Evolutionary conservation across 1,140 invertebrate genomes (phyloP).

Genomic region (Camponotus pennsylvanicus): DNA sequence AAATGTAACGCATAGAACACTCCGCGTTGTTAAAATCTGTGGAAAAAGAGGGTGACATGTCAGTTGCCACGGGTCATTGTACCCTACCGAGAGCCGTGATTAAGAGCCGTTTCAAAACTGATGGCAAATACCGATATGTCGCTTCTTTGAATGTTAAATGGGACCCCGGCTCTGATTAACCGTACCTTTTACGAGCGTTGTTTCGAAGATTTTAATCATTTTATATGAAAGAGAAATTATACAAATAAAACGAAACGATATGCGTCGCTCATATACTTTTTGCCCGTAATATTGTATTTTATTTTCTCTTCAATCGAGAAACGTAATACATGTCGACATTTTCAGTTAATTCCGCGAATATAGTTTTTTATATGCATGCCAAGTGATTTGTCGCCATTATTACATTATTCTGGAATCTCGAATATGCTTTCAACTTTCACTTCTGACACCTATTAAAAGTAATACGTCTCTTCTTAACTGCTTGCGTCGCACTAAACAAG

Average conservation of each 20-base stretch:
- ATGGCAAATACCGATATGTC: constrained; percentile 49
- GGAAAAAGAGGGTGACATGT: constrained; percentile 36
- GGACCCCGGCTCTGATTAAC: constrained; percentile 66
- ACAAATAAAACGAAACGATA: constrained; percentile 28
- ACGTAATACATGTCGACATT: neutral
- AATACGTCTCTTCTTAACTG: constrained; percentile 57
- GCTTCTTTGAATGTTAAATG: constrained; percentile 69
- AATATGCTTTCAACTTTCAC: constrained; percentile 41
- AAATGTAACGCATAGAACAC: constrained; percentile 64
- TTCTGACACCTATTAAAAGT: constrained; percentile 67
- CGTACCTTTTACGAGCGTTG: constrained; percentile 63
- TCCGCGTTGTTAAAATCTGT: constrained; percentile 55
- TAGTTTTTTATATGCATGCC: neutral
- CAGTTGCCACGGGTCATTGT: constrained; percentile 61
- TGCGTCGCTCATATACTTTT: neutral
- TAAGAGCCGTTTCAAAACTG: constrained; percentile 69
- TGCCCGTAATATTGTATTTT: constrained; percentile 18
- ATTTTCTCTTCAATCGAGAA: constrained; percentile 15
- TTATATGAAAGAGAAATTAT: constrained; percentile 44
- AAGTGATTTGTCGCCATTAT: constrained; percentile 16
- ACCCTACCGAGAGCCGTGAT: constrained; percentile 63
- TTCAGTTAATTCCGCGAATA: constrained; percentile 9
- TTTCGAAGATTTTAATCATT: constrained; percentile 58
- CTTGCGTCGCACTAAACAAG: constrained; percentile 70
- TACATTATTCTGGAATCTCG: constrained; percentile 33